phyloP scores from a whole-genome alignment of 1,140 invertebrate genomes.

The Wiebesia pumilae region DNA sequence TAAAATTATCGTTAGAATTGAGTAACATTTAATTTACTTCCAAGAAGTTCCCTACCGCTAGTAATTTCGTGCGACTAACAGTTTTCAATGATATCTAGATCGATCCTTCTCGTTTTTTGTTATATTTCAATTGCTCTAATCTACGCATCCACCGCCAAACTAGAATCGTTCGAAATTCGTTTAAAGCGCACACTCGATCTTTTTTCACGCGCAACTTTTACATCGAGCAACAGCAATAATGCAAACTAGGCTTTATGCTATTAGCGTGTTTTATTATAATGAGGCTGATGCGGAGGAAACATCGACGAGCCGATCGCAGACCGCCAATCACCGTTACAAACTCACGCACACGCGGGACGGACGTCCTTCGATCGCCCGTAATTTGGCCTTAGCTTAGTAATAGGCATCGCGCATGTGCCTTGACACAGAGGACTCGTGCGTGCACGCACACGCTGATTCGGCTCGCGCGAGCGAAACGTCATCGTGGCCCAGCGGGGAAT shows the following conservation, averaged over 20 bases:
- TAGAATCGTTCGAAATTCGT: neutral
- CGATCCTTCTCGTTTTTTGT: neutral
- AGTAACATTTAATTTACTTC: too few species aligned
- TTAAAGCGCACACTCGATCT: neutral
- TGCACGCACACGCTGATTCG: neutral
- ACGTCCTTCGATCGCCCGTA: neutral
- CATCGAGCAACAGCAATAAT: neutral
- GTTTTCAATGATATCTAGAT: too few species aligned
- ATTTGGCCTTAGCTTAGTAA: neutral
- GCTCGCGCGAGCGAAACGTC: neutral
- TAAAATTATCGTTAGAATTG: too few species aligned
- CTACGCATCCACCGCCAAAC: neutral
- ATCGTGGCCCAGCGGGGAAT: neutral
- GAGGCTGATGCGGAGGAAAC: neutral
- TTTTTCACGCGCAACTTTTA: too few species aligned
- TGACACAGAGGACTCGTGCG: too few species aligned
- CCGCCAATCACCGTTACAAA: neutral
- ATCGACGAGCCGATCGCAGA: neutral
- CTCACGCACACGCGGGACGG: too few species aligned
- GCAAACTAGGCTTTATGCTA: neutral
- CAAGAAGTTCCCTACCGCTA: too few species aligned
- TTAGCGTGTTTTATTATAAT: slow-evolving; percentile 7
- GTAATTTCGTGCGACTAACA: too few species aligned
- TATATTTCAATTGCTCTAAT: neutral
- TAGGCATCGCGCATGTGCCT: neutral